These are phyloP conservation scores for Odontothrips loti DNA, from an alignment of 2,888 invertebrate species.

Conservation along the genomic window DNA sequence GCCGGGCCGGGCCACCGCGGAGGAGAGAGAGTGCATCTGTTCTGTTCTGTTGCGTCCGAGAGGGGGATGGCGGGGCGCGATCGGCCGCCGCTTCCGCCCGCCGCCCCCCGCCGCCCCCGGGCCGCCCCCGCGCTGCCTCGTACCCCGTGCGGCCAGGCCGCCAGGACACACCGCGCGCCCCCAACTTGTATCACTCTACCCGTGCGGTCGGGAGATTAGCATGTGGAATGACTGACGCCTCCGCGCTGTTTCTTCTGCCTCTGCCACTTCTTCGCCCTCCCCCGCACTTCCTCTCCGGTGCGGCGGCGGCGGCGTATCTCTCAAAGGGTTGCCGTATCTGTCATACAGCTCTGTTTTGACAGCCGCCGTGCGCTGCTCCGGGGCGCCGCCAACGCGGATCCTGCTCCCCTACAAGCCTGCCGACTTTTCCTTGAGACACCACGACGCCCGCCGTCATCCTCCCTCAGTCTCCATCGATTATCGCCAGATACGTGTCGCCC, in stretches of 20 bases:
- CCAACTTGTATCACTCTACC: slow-evolving; percentile 12
- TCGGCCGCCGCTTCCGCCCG: too few relatives aligned
- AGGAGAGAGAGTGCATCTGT: neutral
- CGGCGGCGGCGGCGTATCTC: neutral
- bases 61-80: too few relatives aligned
- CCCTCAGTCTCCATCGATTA: neutral
- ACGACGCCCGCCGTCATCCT: neutral
- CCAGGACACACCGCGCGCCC: too few relatives aligned
- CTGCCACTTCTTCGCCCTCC: neutral
- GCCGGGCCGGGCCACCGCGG: too few relatives aligned
- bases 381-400: too few relatives aligned
- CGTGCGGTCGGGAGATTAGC: neutral
- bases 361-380: neutral
- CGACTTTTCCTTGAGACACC: too few relatives aligned
- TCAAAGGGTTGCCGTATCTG: neutral
- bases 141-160: too few relatives aligned
- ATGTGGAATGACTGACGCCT: slow-evolving; percentile 17
- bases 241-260: neutral
- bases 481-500: too few relatives aligned
- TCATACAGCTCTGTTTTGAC: neutral
- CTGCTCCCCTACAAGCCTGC: too few relatives aligned
- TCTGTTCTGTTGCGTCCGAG: neutral
- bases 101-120: too few relatives aligned
- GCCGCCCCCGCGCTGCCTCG: too few relatives aligned
- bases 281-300: neutral